These are phyloP conservation scores for Globodera rostochiensis DNA, from an alignment of 1,140 invertebrate genomes.

Conservation along the genomic window DNA sequence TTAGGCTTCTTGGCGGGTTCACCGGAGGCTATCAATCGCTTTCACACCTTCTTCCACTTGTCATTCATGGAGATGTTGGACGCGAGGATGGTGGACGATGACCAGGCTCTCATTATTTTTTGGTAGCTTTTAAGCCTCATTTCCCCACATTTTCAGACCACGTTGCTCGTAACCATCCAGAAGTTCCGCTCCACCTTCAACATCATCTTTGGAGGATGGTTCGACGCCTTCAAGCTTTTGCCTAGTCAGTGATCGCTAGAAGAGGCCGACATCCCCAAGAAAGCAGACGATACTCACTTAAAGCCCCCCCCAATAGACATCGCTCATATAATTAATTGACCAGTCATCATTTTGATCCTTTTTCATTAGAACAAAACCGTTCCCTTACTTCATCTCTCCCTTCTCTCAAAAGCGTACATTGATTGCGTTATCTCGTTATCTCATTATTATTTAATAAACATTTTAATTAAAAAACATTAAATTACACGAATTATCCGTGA, in stretches of 20 bases:
- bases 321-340: not conserved
- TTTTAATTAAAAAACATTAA: not conserved
- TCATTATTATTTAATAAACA: too few species aligned
- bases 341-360: not conserved
- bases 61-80: slow-evolving; percentile 49
- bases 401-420: too few species aligned
- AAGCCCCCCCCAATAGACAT: not conserved
- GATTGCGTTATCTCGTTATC: too few species aligned
- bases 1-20: slow-evolving; percentile 48
- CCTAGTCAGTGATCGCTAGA: slow-evolving; percentile 21
- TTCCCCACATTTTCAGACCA: slow-evolving; percentile 43
- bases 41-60: slow-evolving; percentile 43
- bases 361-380: not conserved
- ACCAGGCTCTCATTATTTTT: slow-evolving; percentile 33
- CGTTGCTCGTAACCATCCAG: slow-evolving; percentile 44
- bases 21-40: slow-evolving; percentile 40
- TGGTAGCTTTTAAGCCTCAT: too few species aligned
- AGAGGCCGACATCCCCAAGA: not conserved
- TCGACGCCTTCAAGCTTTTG: slow-evolving; percentile 52
- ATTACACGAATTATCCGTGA: not conserved
- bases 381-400: not conserved
- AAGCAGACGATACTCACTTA: not conserved
- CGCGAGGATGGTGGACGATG: slow-evolving; percentile 46
- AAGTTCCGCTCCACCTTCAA: slow-evolving; percentile 42
- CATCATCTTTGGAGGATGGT: slow-evolving; percentile 50